A percentile compares a stretch with the other conserved stretches of the same genome.
These are phyloP conservation scores for Erpetoichthys calabaricus DNA, from an alignment of 2,797 vertebrate genomes.

Conservation along the genomic window DNA sequence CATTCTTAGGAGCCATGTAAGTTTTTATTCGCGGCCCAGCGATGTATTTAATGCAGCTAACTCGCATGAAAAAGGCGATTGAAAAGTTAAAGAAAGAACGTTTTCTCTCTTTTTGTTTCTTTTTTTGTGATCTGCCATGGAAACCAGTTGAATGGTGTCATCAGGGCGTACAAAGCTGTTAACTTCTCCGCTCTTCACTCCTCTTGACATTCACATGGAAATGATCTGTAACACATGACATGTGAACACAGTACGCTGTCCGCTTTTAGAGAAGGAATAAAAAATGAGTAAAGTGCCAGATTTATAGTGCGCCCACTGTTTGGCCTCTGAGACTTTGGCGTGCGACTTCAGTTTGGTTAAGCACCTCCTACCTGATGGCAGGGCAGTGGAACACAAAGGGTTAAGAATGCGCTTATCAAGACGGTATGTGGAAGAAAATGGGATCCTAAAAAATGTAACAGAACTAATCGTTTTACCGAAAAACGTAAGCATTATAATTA, in stretches of 20 bases:
- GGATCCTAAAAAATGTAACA: too few species aligned
- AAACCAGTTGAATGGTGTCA: conserved; percentile 15
- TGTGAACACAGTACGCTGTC: conserved; percentile 17
- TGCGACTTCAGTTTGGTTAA: too few species aligned
- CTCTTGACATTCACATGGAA: conserved; percentile 3
- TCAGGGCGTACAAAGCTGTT: conserved; percentile 11
- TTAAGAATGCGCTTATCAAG: too few species aligned
- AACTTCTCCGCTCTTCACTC: conserved; percentile 13
- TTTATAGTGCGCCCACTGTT: conserved; percentile 16
- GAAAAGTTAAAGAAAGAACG: conserved; percentile 19
- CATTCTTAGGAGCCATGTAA: conserved; percentile 26
- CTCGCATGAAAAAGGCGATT: conserved; percentile 28
- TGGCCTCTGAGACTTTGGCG: conserved; percentile 14
- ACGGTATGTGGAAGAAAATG: too few species aligned
- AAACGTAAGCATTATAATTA: too few species aligned
- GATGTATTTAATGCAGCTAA: conserved; percentile 29
- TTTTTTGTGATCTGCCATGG: conserved; percentile 12
- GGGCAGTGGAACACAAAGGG: too few species aligned
- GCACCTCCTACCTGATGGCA: too few species aligned
- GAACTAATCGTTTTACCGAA: too few species aligned
- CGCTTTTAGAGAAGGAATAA: conserved; percentile 10
- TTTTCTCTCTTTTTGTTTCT: conserved; percentile 15
- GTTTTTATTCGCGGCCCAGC: conserved; percentile 36
- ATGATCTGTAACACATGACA: conserved; percentile 13
- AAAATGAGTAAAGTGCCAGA: conserved; percentile 4